Conservation (phyloP, 2,113 vertebrate genomes). For the Gavialis gangeticus region DNA sequence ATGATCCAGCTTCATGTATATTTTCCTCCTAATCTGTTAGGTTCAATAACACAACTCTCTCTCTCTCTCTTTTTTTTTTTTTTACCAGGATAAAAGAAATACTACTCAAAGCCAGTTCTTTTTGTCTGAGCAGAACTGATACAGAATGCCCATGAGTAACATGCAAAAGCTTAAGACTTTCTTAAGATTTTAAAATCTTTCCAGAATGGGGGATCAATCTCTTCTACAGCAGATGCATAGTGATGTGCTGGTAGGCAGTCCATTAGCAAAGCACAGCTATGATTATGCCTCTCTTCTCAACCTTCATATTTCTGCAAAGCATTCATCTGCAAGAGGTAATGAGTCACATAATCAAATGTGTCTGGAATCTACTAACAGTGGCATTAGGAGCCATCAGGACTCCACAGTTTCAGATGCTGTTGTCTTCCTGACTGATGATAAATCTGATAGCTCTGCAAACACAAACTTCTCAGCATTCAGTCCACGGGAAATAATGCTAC, state of each 20-base stretch:
- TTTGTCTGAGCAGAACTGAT: background rate
- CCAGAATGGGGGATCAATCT: slow-evolving; percentile 64
- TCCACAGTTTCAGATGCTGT: rapidly evolving
- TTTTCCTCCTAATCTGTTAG: background rate
- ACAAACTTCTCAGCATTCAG: background rate
- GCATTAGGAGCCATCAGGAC: background rate
- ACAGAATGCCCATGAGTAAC: background rate
- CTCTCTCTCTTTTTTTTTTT: background rate
- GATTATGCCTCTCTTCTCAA: slow-evolving; percentile 70
- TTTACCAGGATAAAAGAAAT: background rate
- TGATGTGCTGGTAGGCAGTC: slow-evolving; percentile 70
- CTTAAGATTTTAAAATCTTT: background rate
- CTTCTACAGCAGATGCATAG: slow-evolving; percentile 77
- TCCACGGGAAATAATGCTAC: slow-evolving; percentile 70
- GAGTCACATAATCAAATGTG: background rate
- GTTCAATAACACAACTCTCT: slow-evolving; percentile 3
- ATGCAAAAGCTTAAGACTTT: background rate
- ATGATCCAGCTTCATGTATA: background rate
- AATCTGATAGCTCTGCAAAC: slow-evolving; percentile 23
- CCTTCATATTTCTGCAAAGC: slow-evolving; percentile 8
- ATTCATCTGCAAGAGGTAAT: background rate
- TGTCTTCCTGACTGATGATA: background rate
- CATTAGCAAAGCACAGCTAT: slow-evolving; percentile 58
- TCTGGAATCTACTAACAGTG: background rate
- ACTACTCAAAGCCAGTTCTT: background rate